These are phyloP conservation scores for Melanerpes aurifrons DNA, from an alignment of 2,113 vertebrate species.

Conservation along the genomic window DNA sequence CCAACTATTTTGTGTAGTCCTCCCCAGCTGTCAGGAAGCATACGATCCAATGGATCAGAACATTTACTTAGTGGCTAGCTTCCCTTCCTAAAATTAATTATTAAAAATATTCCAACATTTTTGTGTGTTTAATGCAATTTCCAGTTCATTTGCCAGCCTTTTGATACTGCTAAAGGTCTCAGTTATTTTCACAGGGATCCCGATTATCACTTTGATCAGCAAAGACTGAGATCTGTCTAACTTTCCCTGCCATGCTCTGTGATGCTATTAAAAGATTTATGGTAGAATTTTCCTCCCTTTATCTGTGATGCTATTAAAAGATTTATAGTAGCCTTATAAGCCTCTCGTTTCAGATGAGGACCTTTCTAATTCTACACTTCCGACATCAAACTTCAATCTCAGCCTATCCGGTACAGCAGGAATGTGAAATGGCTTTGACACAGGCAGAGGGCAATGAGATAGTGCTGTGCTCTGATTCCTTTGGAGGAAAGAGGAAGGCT, in stretches of 20 bases:
- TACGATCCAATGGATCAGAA: not conserved
- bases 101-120: not conserved
- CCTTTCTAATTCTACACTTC: slow-evolving; percentile 22
- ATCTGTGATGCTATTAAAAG: slow-evolving; percentile 59
- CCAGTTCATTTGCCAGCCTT: not conserved
- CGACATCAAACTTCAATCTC: slow-evolving; percentile 43
- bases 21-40: not conserved
- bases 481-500: not conserved
- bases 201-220: slow-evolving; percentile 38
- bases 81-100: not conserved
- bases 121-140: not conserved
- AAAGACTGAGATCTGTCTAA: slow-evolving; percentile 36
- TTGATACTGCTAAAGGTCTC: slow-evolving; percentile 9
- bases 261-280: slow-evolving; percentile 57
- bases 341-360: slow-evolving; percentile 46
- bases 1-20: not conserved
- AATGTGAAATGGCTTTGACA: not conserved
- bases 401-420: not conserved
- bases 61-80: not conserved
- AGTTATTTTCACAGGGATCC: slow-evolving; percentile 47
- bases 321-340: slow-evolving; percentile 25
- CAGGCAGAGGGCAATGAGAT: not conserved
- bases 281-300: slow-evolving; percentile 34
- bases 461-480: not conserved
- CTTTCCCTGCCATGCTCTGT: slow-evolving; percentile 52